Evolutionary conservation across 2,113 vertebrate species (phyloP), one percentile per base, ranked within the genome.

Genomic region (Monopterus albus): DNA sequence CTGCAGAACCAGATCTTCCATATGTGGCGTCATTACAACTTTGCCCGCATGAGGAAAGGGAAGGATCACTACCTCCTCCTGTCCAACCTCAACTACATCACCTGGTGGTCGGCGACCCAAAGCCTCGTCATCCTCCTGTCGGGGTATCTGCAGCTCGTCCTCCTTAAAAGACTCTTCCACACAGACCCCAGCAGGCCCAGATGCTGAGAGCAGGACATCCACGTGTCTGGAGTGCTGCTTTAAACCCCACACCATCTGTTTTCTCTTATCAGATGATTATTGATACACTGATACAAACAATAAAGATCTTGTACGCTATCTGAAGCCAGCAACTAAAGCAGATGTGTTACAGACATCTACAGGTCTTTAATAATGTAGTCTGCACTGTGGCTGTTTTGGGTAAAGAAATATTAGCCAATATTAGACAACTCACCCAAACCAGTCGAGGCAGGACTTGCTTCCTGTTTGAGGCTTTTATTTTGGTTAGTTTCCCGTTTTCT

Each of bases 11-110:
- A 90, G 2, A 56, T 94, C 40, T 94, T 95, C 75, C 95, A 96
- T 72, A 95, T 95, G 88, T 95, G 95, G 95, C 83, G 94, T 23
- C 90, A 92, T 79, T 96, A 95, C 83, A 95, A 91, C 85, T 93
- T 93, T 0, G 94, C 92, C 9, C 91, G 95, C 13, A 96, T 96
- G 95, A 89, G 91, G 40, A 94, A 89, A 81, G 88, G 57, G 0
- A 89, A 93, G 0, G 95, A 96, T 43, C 91, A 90, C 67, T 92
- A 94, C 81, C 91, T 95, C 20, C 89, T 95, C 21, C 90, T 92
- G 51, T 92, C 93, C 91, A 96, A 95, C 87, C 83, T 91, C 67
- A 81, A 65, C 85, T 95, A 96, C 0, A 80, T 96, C 72, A 94
- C 84, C 82, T 90, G 94, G 91, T 96, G 95, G 95, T 96, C 95